Evolutionary conservation across 2,888 invertebrate genomes (phyloP).

Genomic region (Dasypolia templi): DNA sequence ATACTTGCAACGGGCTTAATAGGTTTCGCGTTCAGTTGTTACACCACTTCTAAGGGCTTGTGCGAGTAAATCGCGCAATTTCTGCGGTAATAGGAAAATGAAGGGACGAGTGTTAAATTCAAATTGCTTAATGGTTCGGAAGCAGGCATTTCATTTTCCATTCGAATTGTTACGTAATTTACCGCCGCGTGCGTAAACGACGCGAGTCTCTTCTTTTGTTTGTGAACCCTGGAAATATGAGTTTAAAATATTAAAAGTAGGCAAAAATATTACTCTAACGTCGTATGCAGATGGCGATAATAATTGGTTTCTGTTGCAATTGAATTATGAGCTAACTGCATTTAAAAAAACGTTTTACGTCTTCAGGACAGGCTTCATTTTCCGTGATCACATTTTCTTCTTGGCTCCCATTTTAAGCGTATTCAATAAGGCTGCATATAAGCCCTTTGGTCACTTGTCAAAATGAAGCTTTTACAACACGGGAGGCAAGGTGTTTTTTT

Average conservation of each 20-base stretch:
- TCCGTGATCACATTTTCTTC: neutral
- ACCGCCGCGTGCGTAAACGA: constrained; percentile 85
- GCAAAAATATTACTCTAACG: constrained; percentile 56
- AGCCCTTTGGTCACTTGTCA: neutral
- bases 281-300: constrained; percentile 39
- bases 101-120: constrained; percentile 90
- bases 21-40: constrained; percentile 64
- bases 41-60: constrained; percentile 67
- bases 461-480: neutral
- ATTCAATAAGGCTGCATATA: neutral
- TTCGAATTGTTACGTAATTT: constrained; percentile 88
- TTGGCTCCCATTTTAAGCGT: neutral
- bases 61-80: constrained; percentile 80
- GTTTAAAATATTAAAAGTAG: constrained; percentile 65
- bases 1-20: constrained; percentile 60
- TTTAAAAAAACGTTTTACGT: neutral
- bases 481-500: neutral
- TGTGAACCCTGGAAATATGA: constrained; percentile 76
- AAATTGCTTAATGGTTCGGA: constrained; percentile 89
- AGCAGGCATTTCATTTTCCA: constrained; percentile 90
- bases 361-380: neutral
- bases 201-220: constrained; percentile 81
- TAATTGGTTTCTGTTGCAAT: constrained; percentile 42
- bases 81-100: constrained; percentile 88
- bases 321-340: constrained; percentile 24